phyloP scores from a whole-genome alignment of 2,888 invertebrate species.

The Platycheirus albimanus region DNA sequence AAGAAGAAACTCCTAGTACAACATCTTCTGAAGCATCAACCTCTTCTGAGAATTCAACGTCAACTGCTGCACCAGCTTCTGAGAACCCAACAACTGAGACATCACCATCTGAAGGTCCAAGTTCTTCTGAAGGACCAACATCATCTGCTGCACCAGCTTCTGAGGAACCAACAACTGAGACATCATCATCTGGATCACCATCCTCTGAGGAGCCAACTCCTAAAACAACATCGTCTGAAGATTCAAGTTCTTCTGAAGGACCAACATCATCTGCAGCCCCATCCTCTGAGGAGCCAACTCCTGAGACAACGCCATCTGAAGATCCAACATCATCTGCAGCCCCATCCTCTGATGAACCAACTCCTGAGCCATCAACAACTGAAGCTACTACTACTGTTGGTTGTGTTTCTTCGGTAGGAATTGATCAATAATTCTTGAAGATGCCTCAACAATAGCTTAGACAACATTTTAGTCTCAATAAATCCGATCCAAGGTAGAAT shows the following conservation, averaged over 20 bases:
- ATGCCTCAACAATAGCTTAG: no score
- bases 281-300: neutral
- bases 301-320: neutral
- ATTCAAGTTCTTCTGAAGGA: neutral
- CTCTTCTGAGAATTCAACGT: neutral
- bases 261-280: neutral
- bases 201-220: neutral
- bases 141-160: constrained; percentile 1
- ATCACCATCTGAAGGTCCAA: neutral
- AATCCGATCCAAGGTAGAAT: no score
- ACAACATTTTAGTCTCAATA: no score
- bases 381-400: no score
- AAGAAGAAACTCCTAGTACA: no score
- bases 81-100: neutral
- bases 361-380: no score
- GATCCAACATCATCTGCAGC: neutral
- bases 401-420: no score
- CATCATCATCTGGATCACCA: neutral
- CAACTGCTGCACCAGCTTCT: neutral
- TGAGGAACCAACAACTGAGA: neutral
- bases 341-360: neutral
- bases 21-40: neutral
- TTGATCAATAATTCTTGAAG: no score
- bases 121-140: neutral
- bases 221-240: neutral